Evolutionary conservation across 2,113 vertebrate species (phyloP).

Genomic region (Brevimyrus niger): DNA sequence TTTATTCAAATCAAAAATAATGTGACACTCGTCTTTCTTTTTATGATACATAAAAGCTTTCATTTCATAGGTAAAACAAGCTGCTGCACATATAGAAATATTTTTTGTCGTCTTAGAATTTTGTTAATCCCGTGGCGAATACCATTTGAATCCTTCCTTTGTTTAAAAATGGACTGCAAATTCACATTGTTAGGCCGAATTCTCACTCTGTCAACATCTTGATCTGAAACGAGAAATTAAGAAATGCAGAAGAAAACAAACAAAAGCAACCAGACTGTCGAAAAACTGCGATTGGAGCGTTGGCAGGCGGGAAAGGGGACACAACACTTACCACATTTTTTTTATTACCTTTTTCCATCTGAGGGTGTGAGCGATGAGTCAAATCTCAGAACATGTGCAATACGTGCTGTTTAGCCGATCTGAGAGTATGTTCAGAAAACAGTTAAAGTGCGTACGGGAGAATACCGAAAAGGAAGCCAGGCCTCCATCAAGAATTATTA

Average conservation of each 20-base stretch:
- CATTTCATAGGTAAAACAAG: neutral
- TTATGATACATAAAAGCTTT: neutral
- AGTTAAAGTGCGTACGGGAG: neutral
- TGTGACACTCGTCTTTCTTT: neutral
- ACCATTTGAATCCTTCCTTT: neutral
- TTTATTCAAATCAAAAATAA: neutral
- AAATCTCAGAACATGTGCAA: neutral
- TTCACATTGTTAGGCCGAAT: neutral
- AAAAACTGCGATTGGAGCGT: neutral
- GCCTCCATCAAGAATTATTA: neutral
- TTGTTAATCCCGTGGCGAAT: neutral
- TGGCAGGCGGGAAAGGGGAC: neutral
- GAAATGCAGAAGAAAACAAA: neutral
- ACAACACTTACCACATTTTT: neutral
- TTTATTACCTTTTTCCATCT: neutral
- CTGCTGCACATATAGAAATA: neutral
- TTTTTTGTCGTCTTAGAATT: neutral
- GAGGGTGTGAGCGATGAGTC: neutral
- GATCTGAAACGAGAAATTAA: neutral
- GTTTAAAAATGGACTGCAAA: neutral
- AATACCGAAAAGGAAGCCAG: neutral
- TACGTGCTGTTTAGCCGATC: neutral
- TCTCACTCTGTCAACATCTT: constrained; percentile 1
- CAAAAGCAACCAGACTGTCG: neutral
- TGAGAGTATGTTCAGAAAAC: neutral